Conservation (phyloP, 2,113 vertebrate genomes). For the Eonycteris spelaea region DNA sequence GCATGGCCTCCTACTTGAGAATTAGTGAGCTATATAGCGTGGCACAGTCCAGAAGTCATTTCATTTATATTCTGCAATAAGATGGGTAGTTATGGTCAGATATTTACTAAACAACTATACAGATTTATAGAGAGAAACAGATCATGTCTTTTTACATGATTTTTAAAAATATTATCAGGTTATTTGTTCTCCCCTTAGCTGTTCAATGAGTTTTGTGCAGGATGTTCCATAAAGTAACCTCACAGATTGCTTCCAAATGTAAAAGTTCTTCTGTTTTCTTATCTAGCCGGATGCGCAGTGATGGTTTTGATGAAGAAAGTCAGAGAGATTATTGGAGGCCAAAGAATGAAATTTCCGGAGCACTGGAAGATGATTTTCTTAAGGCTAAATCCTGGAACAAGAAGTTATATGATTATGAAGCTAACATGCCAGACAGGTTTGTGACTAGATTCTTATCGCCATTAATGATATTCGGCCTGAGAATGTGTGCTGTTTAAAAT, state of each 20-base stretch:
- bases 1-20: not conserved
- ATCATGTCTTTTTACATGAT: not conserved
- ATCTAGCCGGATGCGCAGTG: slow-evolving; percentile 92
- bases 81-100: not conserved
- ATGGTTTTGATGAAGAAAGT: slow-evolving; percentile 88
- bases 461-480: not conserved
- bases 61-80: not conserved
- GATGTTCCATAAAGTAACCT: not conserved
- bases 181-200: not conserved
- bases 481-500: slow-evolving; percentile 2
- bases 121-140: not conserved
- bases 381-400: slow-evolving; percentile 92
- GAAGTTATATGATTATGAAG: slow-evolving; percentile 94
- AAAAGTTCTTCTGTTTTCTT: slow-evolving; percentile 50
- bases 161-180: not conserved
- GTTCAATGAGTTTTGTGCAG: not conserved
- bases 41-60: not conserved
- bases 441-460: slow-evolving; percentile 37
- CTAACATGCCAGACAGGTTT: slow-evolving; percentile 94
- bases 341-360: slow-evolving; percentile 75
- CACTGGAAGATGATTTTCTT: slow-evolving; percentile 86
- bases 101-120: not conserved
- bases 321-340: slow-evolving; percentile 79
- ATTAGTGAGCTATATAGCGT: not conserved
- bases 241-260: slow-evolving; percentile 7